These are phyloP conservation scores for Aegithalos caudatus DNA, from an alignment of 2,113 vertebrate species.

Conservation along the genomic window DNA sequence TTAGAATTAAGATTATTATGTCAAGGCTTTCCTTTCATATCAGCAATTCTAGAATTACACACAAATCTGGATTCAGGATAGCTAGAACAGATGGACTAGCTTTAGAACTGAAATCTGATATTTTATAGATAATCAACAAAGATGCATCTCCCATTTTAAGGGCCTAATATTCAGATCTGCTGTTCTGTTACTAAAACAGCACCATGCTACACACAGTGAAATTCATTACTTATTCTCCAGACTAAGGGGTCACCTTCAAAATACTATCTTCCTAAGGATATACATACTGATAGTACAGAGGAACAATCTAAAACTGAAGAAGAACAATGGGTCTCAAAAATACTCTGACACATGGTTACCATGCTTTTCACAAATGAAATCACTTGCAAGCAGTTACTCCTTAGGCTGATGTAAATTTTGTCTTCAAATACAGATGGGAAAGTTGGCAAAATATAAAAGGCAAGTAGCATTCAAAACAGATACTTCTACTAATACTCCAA, in stretches of 20 bases:
- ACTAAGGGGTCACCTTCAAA: neutral
- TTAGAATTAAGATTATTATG: neutral
- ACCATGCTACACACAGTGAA: neutral
- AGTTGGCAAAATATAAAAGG: neutral
- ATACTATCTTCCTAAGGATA: neutral
- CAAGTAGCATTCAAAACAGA: neutral
- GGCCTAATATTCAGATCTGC: neutral
- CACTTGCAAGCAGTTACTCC: neutral
- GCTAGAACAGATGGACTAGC: neutral
- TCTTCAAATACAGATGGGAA: neutral
- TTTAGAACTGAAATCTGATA: neutral
- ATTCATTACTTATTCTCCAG: neutral
- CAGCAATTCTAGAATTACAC: neutral
- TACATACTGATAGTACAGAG: neutral
- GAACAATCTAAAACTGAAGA: neutral
- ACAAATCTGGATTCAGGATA: neutral
- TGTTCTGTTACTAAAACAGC: neutral
- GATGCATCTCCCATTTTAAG: neutral
- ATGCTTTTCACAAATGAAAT: accelerated
- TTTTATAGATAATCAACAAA: neutral
- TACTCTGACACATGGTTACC: neutral
- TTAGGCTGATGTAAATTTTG: neutral
- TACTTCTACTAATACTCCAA: neutral
- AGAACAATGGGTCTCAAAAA: neutral
- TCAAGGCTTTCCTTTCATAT: neutral